phyloP scores from a whole-genome alignment of 2,888 invertebrate species.

The Brachypterus glaber region DNA sequence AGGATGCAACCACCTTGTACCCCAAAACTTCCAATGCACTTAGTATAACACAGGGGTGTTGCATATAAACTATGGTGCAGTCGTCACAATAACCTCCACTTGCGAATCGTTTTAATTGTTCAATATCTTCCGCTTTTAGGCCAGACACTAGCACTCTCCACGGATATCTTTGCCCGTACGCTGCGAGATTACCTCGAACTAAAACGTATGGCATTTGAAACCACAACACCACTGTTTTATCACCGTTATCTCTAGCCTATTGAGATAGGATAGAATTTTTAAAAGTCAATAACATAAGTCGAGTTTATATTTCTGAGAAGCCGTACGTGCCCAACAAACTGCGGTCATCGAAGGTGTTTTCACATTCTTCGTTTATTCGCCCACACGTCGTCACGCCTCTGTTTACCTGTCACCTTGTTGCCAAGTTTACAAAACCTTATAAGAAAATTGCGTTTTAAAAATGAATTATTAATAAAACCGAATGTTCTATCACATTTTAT shows the following conservation, averaged over 20 bases:
- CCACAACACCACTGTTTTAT: conserved; percentile 13
- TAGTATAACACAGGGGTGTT: conserved; percentile 79
- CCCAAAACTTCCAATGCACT: conserved; percentile 81
- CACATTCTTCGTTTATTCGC: too few relatives aligned
- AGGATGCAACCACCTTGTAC: conserved; percentile 80
- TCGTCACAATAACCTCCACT: conserved; percentile 78
- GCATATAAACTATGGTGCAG: conserved; percentile 75
- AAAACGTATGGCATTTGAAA: conserved; percentile 76
- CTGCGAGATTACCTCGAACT: conserved; percentile 79
- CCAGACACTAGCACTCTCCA: conserved; percentile 83
- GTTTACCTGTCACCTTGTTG: too few relatives aligned
- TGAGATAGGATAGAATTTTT: too few relatives aligned
- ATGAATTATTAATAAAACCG: too few relatives aligned
- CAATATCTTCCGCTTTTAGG: conserved; percentile 74
- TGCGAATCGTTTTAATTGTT: conserved; percentile 72
- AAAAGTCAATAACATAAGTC: not conserved
- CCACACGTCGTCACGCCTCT: too few relatives aligned
- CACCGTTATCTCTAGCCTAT: conserved; percentile 10
- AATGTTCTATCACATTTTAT: too few relatives aligned
- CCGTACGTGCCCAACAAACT: too few relatives aligned
- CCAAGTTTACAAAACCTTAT: too few relatives aligned
- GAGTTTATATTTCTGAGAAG: conserved; percentile 1
- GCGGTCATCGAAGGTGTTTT: too few relatives aligned
- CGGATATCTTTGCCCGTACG: conserved; percentile 77
- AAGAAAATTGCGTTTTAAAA: too few relatives aligned